Conservation (phyloP, 2,797 vertebrate species). For the Orientallactaga sibirica region DNA sequence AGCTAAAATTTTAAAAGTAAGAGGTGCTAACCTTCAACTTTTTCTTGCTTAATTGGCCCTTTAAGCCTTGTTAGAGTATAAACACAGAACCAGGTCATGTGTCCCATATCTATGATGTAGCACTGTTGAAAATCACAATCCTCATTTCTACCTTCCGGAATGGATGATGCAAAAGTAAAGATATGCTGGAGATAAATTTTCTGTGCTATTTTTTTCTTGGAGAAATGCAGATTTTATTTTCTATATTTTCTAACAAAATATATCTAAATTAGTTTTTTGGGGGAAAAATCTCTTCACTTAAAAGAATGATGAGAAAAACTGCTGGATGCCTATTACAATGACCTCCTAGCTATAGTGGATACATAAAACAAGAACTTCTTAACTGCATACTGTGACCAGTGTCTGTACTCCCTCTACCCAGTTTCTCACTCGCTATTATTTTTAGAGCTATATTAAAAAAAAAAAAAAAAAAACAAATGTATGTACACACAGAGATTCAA, state of each 20-base stretch:
- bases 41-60: slow-evolving; percentile 42
- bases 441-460: slow-evolving; percentile 38
- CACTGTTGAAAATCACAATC: slow-evolving; percentile 57
- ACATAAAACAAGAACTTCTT: neutral
- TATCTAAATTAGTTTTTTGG: slow-evolving; percentile 50
- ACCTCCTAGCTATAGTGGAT: neutral
- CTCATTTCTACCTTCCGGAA: slow-evolving; percentile 27
- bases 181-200: slow-evolving; percentile 10
- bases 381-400: neutral
- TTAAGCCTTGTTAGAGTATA: slow-evolving; percentile 47
- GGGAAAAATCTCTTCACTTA: neutral
- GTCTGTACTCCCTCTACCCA: neutral
- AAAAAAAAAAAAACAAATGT: slow-evolving; percentile 52
- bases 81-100: slow-evolving; percentile 4
- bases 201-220: slow-evolving; percentile 29
- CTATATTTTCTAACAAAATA: slow-evolving; percentile 58
- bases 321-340: neutral
- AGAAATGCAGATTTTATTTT: slow-evolving; percentile 43
- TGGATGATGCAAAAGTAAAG: slow-evolving; percentile 56
- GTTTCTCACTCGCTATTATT: neutral
- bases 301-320: slow-evolving; percentile 48
- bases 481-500: neutral
- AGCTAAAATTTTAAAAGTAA: neutral
- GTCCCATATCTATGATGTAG: no score
- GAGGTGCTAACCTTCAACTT: slow-evolving; percentile 40